phyloP scores from a whole-genome alignment of 35 echinoderm and acorn worm species.

The Lytechinus pictus region DNA sequence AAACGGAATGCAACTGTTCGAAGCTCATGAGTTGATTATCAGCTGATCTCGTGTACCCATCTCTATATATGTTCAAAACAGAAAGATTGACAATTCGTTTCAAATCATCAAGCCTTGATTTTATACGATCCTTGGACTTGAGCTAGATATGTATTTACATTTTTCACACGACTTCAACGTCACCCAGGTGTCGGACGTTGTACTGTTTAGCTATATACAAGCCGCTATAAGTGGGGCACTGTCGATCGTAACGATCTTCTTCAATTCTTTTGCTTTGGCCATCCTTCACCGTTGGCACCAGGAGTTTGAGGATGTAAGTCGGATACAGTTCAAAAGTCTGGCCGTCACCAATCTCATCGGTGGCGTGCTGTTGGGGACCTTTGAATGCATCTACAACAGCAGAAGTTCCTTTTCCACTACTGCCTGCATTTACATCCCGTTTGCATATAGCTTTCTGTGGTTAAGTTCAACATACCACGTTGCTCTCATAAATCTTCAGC shows the following conservation, averaged over 20 bases:
- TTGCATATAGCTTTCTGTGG: not conserved
- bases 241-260: not conserved
- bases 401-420: not conserved
- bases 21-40: no score
- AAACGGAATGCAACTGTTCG: no score
- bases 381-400: not conserved
- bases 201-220: not conserved
- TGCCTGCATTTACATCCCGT: not conserved
- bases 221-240: not conserved
- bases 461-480: not conserved
- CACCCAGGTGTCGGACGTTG: not conserved
- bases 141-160: no score
- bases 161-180: not conserved
- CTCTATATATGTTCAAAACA: no score
- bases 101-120: no score
- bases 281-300: not conserved
- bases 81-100: no score
- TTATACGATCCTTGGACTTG: no score
- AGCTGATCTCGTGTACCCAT: no score
- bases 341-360: not conserved
- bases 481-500: not conserved
- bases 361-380: not conserved
- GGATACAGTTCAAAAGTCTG: not conserved
- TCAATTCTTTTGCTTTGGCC: not conserved
- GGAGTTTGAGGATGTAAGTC: not conserved